Percentiles rank a stretch among this genome's conserved stretches.
These are phyloP conservation scores for Galaxea fascicularis DNA, from an alignment of 92 coral and sea anemone species.

Conservation along the genomic window DNA sequence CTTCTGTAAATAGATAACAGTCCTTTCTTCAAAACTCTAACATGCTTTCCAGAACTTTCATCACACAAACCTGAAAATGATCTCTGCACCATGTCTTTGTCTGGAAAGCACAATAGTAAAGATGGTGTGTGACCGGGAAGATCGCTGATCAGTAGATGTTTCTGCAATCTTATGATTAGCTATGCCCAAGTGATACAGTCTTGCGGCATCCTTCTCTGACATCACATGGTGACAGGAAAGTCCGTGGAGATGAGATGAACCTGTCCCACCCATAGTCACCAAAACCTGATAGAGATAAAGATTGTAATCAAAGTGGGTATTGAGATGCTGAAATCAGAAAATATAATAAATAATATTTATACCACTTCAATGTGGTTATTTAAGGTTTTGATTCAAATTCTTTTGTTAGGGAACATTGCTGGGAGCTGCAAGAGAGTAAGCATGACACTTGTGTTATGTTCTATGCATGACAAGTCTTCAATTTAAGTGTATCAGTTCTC, in stretches of 20 bases:
- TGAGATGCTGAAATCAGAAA: not conserved
- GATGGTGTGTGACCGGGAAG: conserved; percentile 68
- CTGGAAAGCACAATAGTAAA: conserved; percentile 65
- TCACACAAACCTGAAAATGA: conserved; percentile 47
- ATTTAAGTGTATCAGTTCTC: no score
- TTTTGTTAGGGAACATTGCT: no score
- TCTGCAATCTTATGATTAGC: conserved; percentile 29
- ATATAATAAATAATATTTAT: no score
- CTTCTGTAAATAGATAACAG: no score
- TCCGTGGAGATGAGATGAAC: conserved; percentile 61
- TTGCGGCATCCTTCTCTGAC: conserved; percentile 60
- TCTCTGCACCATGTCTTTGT: conserved; percentile 61
- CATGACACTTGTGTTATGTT: no score
- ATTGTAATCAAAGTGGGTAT: not conserved
- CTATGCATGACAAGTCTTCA: no score
- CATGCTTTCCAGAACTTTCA: not conserved
- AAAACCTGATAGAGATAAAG: conserved; percentile 42
- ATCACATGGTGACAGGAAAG: conserved; percentile 51
- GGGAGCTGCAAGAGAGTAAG: no score
- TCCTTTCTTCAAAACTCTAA: not conserved
- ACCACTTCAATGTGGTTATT: no score
- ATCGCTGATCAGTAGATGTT: conserved; percentile 45
- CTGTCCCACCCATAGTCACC: conserved; percentile 53
- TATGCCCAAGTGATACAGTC: conserved; percentile 52
- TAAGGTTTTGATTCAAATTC: no score